Conservation (phyloP, 2,113 vertebrate genomes). For the Fulica atra region DNA sequence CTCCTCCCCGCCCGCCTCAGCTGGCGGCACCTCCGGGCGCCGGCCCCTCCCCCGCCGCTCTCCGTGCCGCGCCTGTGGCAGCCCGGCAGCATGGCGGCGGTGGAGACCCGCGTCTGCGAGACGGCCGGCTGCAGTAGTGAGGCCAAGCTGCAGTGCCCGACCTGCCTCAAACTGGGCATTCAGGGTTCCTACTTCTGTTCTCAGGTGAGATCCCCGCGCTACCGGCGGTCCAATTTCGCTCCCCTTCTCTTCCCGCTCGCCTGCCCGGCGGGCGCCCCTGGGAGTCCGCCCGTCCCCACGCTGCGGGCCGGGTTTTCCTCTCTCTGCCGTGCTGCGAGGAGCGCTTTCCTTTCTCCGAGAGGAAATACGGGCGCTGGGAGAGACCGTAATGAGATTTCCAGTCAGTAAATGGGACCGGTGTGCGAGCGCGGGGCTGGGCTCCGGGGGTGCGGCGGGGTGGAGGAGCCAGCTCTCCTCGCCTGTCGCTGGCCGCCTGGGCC, state of each 20-base stretch:
- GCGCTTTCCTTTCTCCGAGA: background rate
- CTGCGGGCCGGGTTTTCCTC: background rate
- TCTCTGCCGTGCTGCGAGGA: background rate
- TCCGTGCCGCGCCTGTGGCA: conserved; percentile 16
- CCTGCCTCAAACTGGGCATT: conserved; percentile 96
- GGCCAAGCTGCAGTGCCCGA: conserved; percentile 97
- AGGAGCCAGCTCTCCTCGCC: background rate
- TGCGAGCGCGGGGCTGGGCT: background rate
- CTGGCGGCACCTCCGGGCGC: conserved; percentile 11
- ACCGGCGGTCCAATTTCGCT: background rate
- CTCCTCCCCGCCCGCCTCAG: background rate
- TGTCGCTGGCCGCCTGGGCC: background rate
- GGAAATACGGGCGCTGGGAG: background rate
- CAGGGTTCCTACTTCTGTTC: conserved; percentile 98
- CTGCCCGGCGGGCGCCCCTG: background rate
- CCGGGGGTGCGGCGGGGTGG: background rate
- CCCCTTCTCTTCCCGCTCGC: background rate
- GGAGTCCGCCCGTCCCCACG: background rate
- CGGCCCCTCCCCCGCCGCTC: conserved; percentile 40
- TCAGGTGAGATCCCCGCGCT: conserved; percentile 81
- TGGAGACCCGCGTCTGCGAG: conserved; percentile 90
- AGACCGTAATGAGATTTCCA: background rate
- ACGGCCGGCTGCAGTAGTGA: conserved; percentile 90
- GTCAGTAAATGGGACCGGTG: background rate
- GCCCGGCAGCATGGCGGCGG: conserved; percentile 91